Conservation (phyloP, 2,797 vertebrate genomes). For the Caiman crocodilus region DNA sequence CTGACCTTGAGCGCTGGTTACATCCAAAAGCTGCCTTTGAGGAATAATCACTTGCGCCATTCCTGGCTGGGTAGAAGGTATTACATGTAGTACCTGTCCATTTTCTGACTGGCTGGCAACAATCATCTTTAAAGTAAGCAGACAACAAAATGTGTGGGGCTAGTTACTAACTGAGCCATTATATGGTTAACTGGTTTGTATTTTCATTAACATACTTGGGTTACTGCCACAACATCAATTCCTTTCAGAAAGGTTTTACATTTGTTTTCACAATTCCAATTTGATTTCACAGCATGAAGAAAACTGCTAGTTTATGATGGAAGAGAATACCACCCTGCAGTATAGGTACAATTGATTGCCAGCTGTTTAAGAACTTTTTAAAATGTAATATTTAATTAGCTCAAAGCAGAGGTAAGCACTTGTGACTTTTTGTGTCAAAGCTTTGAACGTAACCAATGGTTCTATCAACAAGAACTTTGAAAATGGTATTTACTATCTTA, state of each 20-base stretch:
- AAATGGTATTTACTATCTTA: background rate
- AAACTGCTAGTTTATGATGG: background rate
- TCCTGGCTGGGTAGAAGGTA: conserved; percentile 82
- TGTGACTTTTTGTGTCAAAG: background rate
- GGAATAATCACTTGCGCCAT: conserved; percentile 84
- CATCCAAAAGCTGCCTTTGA: conserved; percentile 80
- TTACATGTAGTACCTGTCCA: conserved; percentile 83
- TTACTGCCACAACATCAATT: background rate
- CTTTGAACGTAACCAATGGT: background rate
- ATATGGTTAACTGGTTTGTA: accelerated
- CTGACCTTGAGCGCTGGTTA: conserved; percentile 75
- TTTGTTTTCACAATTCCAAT: background rate
- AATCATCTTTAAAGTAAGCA: conserved; percentile 81
- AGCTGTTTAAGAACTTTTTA: conserved; percentile 1
- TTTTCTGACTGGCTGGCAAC: conserved; percentile 83
- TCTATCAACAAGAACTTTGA: background rate
- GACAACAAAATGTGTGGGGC: background rate
- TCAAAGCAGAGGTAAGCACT: background rate
- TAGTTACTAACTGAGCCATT: background rate
- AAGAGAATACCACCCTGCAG: background rate
- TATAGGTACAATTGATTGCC: background rate
- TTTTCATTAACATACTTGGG: background rate
- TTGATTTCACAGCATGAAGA: background rate
- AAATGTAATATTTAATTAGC: background rate
- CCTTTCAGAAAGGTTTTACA: background rate